Conservation (phyloP, 2,113 vertebrate genomes). For the Acrocephalus kingi region DNA sequence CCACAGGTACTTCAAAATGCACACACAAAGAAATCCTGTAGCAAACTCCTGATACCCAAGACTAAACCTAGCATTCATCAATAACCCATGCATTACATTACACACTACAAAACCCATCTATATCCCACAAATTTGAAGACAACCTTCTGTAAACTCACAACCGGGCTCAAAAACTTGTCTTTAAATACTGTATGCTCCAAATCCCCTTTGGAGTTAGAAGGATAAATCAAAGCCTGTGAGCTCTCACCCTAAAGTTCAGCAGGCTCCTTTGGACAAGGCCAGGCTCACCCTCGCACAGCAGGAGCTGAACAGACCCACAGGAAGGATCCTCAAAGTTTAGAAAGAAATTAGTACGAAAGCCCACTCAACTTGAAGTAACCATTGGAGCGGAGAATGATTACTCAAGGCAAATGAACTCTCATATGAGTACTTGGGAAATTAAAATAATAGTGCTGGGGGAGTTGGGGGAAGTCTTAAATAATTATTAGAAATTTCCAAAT, state of each 20-base stretch:
- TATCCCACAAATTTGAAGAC: not conserved
- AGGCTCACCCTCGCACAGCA: conserved; percentile 1
- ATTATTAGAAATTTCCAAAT: not conserved
- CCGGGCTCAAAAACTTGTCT: not conserved
- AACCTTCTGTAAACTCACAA: not conserved
- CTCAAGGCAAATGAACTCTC: conserved; percentile 28
- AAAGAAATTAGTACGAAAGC: conserved; percentile 51
- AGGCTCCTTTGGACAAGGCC: not conserved
- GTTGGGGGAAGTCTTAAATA: not conserved
- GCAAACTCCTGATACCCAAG: not conserved
- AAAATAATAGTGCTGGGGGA: not conserved
- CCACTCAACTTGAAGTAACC: conserved; percentile 39
- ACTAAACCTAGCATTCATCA: not conserved
- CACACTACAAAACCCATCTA: not conserved
- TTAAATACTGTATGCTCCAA: not conserved
- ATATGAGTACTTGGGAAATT: not conserved
- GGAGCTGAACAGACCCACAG: conserved; percentile 18
- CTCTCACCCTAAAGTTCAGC: not conserved
- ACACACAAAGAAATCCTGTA: not conserved
- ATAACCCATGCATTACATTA: not conserved
- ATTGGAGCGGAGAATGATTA: conserved; percentile 19
- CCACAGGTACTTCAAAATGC: not conserved
- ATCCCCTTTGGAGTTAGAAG: not conserved
- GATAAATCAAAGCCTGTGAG: not conserved
- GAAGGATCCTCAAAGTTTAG: conserved; percentile 46